Evolutionary conservation across 2,888 invertebrate genomes (phyloP).

Genomic region (Megamerina dolium): DNA sequence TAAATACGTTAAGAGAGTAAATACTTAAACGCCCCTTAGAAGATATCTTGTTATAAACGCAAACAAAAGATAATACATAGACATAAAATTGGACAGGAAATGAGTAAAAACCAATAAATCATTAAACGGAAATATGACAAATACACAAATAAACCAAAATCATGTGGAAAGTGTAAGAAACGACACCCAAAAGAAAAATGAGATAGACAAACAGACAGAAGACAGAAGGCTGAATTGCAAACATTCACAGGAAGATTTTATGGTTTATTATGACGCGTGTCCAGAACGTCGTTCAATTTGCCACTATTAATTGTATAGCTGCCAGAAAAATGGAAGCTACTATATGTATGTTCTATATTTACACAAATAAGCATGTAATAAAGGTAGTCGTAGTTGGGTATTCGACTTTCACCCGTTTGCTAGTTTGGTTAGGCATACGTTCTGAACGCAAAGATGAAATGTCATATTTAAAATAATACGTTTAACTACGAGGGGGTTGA

Average conservation of each 20-base stretch:
- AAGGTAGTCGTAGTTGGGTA: constrained; percentile 1
- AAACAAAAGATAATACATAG: no score
- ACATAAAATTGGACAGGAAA: constrained; percentile 34
- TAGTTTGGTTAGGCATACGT: constrained; percentile 4
- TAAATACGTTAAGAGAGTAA: no score
- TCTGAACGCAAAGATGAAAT: constrained; percentile 5
- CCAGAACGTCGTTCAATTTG: constrained; percentile 48
- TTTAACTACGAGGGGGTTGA: constrained; percentile 23
- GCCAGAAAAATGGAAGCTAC: constrained; percentile 18
- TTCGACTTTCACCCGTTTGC: background rate
- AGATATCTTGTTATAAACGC: no score
- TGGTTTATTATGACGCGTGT: constrained; percentile 44
- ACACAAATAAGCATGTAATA: background rate
- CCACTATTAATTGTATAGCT: constrained; percentile 47
- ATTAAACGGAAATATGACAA: constrained; percentile 25
- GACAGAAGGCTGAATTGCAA: constrained; percentile 16
- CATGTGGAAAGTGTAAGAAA: background rate
- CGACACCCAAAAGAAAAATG: background rate
- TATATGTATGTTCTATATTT: no score
- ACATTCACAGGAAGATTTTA: constrained; percentile 33
- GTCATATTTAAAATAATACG: constrained; percentile 19
- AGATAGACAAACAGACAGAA: constrained; percentile 12
- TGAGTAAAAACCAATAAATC: constrained; percentile 43
- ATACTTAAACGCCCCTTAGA: no score
- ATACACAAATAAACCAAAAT: constrained; percentile 9